A percentile compares a stretch with the other conserved stretches of the same genome.
These are phyloP conservation scores for Paracanthobrama guichenoti DNA, from an alignment of 2,113 vertebrate genomes.

Conservation along the genomic window DNA sequence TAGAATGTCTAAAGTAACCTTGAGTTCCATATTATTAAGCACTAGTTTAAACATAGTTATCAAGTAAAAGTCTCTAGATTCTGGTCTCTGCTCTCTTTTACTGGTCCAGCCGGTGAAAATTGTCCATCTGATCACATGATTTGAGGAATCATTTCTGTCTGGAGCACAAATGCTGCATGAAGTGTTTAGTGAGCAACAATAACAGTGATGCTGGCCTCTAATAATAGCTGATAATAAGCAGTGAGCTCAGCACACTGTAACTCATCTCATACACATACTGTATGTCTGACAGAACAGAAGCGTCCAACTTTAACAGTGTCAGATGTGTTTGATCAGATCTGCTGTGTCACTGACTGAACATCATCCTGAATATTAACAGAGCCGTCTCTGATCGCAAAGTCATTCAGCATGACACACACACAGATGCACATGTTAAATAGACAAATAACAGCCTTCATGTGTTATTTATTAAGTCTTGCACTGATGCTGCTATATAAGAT, in stretches of 20 bases:
- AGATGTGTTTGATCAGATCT: neutral
- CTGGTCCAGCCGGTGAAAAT: neutral
- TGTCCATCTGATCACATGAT: neutral
- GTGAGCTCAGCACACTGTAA: constrained; percentile 37
- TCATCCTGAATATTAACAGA: neutral
- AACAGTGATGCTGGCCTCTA: neutral
- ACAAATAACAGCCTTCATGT: neutral
- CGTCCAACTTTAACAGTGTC: constrained; percentile 1
- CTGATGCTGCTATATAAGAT: neutral
- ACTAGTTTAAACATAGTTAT: no score
- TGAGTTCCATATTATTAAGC: no score
- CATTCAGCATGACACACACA: constrained; percentile 24
- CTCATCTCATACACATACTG: constrained; percentile 42
- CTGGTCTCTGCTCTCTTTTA: neutral
- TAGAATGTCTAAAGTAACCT: no score
- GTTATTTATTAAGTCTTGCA: neutral
- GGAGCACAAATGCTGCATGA: neutral
- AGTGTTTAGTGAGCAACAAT: neutral
- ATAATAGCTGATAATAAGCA: constrained; percentile 32
- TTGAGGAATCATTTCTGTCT: neutral
- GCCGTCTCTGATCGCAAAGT: neutral
- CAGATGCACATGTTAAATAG: constrained; percentile 15
- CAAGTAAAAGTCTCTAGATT: neutral
- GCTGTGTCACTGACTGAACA: constrained; percentile 9
- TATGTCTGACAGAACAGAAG: constrained; percentile 14